Evolutionary conservation across 2,113 vertebrate genomes (phyloP).

Genomic region (Helogale parvula): DNA sequence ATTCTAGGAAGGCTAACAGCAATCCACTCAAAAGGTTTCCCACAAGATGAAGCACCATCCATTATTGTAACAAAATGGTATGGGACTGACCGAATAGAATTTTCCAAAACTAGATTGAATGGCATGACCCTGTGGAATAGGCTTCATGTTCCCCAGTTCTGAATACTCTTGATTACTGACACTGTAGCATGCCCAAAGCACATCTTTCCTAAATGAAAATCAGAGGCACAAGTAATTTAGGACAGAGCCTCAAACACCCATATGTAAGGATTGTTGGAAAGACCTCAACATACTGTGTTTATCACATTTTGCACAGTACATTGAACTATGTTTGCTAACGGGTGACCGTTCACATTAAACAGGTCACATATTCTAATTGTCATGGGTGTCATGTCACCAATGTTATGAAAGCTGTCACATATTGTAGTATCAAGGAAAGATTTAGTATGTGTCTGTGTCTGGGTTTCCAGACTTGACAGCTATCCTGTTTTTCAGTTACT

Average conservation of each 20-base stretch:
- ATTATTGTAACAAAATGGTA: not conserved
- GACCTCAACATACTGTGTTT: not conserved
- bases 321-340: not conserved
- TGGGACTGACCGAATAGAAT: not conserved
- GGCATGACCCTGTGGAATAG: fast-evolving
- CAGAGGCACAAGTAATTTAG: not conserved
- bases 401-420: not conserved
- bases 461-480: not conserved
- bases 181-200: not conserved
- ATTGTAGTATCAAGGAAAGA: not conserved
- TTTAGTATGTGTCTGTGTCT: not conserved
- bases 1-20: not conserved
- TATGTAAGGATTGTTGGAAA: not conserved
- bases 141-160: not conserved
- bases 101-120: not conserved
- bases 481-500: not conserved
- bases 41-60: not conserved
- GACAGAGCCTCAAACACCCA: not conserved
- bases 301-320: not conserved
- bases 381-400: not conserved
- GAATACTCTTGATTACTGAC: not conserved
- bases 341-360: not conserved
- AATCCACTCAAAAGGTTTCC: not conserved
- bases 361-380: not conserved
- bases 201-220: not conserved